A percentile compares a stretch with the other conserved stretches of the same genome.
Conservation (phyloP, 2,888 invertebrate genomes). For the Morinoia aosen region DNA sequence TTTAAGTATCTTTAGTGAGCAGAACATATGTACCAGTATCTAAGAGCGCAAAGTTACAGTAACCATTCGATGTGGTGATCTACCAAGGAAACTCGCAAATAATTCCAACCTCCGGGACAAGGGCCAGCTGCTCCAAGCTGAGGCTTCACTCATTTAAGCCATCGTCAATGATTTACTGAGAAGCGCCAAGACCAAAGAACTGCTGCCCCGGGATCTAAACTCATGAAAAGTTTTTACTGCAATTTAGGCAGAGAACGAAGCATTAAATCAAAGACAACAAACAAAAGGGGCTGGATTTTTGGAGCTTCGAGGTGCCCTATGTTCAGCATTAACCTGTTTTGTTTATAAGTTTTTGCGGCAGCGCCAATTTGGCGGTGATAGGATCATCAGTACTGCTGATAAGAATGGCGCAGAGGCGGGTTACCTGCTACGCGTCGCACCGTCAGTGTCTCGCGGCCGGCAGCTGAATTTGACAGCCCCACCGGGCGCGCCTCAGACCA, state of each 20-base stretch:
- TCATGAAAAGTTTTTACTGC: neutral
- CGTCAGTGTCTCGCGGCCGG: neutral
- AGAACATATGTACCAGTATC: neutral
- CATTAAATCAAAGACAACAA: constrained; percentile 32
- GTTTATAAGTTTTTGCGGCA: constrained; percentile 40
- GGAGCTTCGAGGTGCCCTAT: constrained; percentile 28
- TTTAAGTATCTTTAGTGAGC: too few relatives aligned
- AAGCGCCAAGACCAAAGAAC: neutral
- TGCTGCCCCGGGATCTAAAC: neutral
- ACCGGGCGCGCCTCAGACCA: neutral
- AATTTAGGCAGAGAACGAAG: neutral
- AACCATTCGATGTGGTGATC: neutral
- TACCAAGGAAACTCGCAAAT: neutral
- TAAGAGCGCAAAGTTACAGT: neutral
- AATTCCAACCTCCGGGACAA: neutral
- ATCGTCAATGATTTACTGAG: neutral
- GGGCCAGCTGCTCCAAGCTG: neutral
- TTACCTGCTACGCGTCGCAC: neutral
- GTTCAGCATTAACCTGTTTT: neutral
- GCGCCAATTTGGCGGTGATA: constrained; percentile 27
- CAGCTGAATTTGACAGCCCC: neutral
- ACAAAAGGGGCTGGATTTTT: neutral
- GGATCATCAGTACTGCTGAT: constrained; percentile 41
- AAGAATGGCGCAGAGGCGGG: constrained; percentile 21
- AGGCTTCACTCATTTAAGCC: neutral